These are phyloP conservation scores for Ceratitis capitata DNA, from an alignment of 1,140 invertebrate genomes.

Conservation along the genomic window DNA sequence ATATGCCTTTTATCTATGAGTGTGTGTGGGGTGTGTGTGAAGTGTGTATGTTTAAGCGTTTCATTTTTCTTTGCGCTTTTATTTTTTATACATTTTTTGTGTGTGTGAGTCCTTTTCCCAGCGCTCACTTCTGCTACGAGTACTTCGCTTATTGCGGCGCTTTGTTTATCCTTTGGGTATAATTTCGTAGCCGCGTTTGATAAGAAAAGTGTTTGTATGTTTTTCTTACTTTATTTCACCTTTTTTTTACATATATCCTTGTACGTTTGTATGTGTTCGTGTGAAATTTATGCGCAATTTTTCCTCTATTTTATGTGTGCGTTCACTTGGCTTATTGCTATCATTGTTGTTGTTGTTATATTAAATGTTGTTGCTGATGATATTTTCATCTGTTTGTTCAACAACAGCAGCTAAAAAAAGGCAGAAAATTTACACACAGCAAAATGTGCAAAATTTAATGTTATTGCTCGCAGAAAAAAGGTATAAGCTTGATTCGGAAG, in stretches of 20 bases:
- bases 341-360: neutral
- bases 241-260: neutral
- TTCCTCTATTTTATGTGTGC: neutral
- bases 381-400: neutral
- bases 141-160: neutral
- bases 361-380: neutral
- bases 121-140: neutral
- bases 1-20: neutral
- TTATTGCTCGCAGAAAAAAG: neutral
- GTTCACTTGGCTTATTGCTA: neutral
- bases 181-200: neutral
- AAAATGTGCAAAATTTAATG: neutral
- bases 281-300: neutral
- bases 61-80: neutral
- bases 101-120: neutral
- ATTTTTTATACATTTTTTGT: too few species aligned
- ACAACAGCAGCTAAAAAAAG: neutral
- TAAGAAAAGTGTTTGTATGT: neutral
- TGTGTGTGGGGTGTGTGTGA: neutral
- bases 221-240: neutral
- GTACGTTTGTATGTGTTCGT: neutral
- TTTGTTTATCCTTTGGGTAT: slow-evolving; percentile 23
- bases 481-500: neutral
- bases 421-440: neutral
- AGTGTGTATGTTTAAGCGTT: neutral